phyloP scores from a whole-genome alignment of 2,797 vertebrate genomes.

The Megaceryle alcyon region DNA sequence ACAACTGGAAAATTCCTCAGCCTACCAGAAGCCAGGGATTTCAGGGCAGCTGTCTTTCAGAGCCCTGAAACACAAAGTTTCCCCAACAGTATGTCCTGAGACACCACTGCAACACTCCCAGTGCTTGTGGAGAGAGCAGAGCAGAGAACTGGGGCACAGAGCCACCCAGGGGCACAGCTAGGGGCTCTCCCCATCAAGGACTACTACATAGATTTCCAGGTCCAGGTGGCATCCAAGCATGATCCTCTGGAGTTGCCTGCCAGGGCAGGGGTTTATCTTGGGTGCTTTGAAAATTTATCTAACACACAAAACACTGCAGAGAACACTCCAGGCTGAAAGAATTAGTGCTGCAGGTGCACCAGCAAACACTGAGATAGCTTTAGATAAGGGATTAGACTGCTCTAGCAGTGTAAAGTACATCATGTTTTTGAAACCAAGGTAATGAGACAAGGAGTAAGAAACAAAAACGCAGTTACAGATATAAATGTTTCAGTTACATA shows the following conservation, averaged over 20 bases:
- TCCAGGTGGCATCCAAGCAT: fast-evolving
- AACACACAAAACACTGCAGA: neutral
- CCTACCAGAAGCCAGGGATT: neutral
- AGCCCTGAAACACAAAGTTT: neutral
- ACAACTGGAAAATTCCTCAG: neutral
- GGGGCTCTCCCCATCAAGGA: neutral
- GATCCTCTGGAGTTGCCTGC: neutral
- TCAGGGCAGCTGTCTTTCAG: neutral
- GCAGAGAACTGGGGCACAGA: neutral
- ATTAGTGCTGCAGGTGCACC: neutral
- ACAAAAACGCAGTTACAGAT: neutral
- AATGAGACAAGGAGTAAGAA: neutral
- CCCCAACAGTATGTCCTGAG: neutral
- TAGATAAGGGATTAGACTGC: conserved; percentile 4
- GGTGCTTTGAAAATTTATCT: conserved; percentile 2
- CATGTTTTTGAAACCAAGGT: neutral
- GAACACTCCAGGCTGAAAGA: neutral
- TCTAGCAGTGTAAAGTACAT: conserved; percentile 13
- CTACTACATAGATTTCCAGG: neutral
- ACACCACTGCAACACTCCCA: fast-evolving
- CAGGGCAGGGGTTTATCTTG: neutral
- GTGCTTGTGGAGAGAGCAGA: neutral
- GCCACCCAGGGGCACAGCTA: neutral
- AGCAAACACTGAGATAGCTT: neutral
- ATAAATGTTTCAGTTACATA: neutral